Evolutionary conservation across 1,140 invertebrate genomes (phyloP).

Genomic region (Bombus superbus): DNA sequence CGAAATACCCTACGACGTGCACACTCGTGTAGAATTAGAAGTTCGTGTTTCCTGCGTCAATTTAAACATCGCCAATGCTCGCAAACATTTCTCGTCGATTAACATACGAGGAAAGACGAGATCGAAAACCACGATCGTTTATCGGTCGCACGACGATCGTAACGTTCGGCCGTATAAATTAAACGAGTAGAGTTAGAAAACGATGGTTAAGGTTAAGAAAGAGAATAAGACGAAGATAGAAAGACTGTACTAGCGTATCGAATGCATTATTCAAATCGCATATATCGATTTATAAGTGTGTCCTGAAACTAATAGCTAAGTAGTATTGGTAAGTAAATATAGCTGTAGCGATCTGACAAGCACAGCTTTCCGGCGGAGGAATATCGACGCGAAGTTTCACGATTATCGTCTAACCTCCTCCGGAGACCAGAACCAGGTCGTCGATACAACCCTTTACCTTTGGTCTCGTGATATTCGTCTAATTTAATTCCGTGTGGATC

Average conservation of each 20-base stretch:
- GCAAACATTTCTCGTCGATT: background rate
- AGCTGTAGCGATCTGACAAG: background rate
- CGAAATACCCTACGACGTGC: background rate
- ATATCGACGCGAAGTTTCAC: constrained; percentile 12
- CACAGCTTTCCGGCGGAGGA: background rate
- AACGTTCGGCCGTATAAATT: background rate
- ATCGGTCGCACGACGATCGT: no score
- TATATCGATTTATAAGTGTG: constrained; percentile 20
- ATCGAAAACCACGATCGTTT: no score
- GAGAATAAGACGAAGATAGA: background rate
- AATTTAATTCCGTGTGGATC: constrained; percentile 23
- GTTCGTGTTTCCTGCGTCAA: background rate
- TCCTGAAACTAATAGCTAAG: background rate
- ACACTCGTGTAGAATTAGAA: background rate
- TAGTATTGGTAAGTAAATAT: constrained; percentile 19
- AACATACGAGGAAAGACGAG: background rate
- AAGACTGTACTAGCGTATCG: background rate
- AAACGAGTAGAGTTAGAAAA: background rate
- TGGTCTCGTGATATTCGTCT: background rate
- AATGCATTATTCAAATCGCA: constrained; percentile 26
- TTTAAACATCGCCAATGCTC: background rate
- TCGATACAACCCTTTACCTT: constrained; percentile 28
- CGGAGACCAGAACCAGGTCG: background rate
- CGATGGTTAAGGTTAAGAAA: background rate
- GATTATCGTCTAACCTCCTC: background rate